phyloP scores from a whole-genome alignment of 2,888 invertebrate species.

The Agrilus mali region DNA sequence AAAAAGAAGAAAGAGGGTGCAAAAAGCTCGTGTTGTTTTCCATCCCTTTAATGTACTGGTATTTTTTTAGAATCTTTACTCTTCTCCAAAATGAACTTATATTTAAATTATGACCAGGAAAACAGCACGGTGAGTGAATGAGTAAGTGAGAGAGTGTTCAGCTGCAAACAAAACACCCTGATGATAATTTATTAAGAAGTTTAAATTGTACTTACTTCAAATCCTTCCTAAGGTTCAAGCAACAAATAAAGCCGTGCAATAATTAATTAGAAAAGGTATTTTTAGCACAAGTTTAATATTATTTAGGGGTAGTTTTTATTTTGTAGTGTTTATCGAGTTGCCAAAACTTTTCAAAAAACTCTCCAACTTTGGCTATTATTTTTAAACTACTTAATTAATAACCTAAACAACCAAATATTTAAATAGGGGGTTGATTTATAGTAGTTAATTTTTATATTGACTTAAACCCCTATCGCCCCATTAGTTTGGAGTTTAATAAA shows the following conservation, averaged over 20 bases:
- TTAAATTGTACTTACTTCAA: conserved; percentile 35
- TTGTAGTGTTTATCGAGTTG: conserved; percentile 1
- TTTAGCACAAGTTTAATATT: conserved; percentile 7
- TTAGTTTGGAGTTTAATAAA: too few species aligned
- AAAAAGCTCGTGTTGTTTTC: not conserved
- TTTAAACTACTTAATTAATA: too few species aligned
- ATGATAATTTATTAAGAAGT: too few species aligned
- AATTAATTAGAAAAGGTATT: conserved; percentile 14
- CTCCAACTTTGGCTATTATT: not conserved
- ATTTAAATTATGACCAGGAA: too few species aligned
- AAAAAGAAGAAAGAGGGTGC: not conserved
- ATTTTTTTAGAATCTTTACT: too few species aligned
- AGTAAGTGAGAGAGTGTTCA: too few species aligned
- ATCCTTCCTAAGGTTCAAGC: conserved; percentile 34
- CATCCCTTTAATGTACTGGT: too few species aligned
- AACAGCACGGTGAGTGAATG: not conserved
- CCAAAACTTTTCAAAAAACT: not conserved
- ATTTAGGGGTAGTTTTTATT: conserved; percentile 1
- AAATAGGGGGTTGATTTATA: too few species aligned
- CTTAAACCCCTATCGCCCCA: too few species aligned
- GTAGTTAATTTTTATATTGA: too few species aligned
- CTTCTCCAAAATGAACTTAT: too few species aligned
- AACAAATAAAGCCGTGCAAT: conserved; percentile 35
- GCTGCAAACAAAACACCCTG: not conserved
- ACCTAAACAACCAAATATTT: too few species aligned